Evolutionary conservation across 2,797 vertebrate genomes (phyloP).

Genomic region (Falco berigora): DNA sequence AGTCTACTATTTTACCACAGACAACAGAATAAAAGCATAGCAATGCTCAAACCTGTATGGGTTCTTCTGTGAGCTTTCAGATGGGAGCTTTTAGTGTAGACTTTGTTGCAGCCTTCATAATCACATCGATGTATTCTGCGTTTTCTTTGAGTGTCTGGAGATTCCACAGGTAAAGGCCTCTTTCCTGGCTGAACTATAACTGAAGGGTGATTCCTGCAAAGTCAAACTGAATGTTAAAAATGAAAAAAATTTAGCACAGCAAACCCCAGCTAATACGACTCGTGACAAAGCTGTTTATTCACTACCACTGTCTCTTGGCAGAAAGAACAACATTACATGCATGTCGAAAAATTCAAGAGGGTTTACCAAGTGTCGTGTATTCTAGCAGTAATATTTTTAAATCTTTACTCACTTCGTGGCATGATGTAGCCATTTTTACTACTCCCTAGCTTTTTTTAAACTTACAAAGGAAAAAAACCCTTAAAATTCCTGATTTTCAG

Average conservation of each 20-base stretch:
- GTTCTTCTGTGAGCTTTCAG: conserved; percentile 97
- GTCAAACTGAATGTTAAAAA: conserved; percentile 11
- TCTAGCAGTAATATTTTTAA: conserved; percentile 2
- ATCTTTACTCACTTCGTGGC: conserved; percentile 4
- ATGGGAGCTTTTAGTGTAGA: conserved; percentile 99
- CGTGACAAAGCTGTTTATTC: neutral
- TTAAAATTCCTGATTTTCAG: neutral
- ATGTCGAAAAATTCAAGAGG: conserved; percentile 33
- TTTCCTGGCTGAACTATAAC: conserved; percentile 89
- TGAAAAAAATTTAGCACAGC: neutral
- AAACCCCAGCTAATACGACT: neutral
- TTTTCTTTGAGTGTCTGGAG: conserved; percentile 90
- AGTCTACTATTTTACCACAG: neutral
- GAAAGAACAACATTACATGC: conserved; percentile 5
- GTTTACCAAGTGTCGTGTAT: neutral
- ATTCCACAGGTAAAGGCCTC: conserved; percentile 87
- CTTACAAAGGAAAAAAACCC: neutral
- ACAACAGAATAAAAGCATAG: neutral
- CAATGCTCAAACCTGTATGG: conserved; percentile 83
- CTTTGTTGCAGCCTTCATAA: conserved; percentile 94
- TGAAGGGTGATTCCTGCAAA: conserved; percentile 84
- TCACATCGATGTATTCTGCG: conserved; percentile 94
- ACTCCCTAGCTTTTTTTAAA: neutral
- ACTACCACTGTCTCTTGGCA: conserved; percentile 22
- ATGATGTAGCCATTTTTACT: neutral